These are phyloP conservation scores for Gyrodactylus bullatarudis DNA, from an alignment of 1,140 invertebrate genomes.

Conservation along the genomic window DNA sequence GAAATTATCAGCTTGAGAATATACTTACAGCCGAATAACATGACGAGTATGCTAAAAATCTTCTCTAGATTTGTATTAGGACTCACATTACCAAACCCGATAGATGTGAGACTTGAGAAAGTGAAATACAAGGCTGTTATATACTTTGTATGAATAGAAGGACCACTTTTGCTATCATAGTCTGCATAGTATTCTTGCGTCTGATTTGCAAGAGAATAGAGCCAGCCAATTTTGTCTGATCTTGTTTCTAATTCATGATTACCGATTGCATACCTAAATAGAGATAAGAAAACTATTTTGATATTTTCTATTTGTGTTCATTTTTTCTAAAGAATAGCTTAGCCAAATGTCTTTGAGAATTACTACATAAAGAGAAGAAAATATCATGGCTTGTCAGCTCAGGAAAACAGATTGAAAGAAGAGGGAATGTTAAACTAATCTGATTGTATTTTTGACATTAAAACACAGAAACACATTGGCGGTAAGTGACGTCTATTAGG, in stretches of 20 bases:
- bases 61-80: slow-evolving; percentile 96
- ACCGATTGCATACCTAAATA: slow-evolving; percentile 20
- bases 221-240: slow-evolving; percentile 15
- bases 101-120: slow-evolving; percentile 97
- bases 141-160: slow-evolving; percentile 25
- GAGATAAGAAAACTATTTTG: neutral
- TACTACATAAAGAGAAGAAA: no score
- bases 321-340: no score
- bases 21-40: slow-evolving; percentile 63
- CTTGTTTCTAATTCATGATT: slow-evolving; percentile 13
- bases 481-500: no score
- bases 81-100: slow-evolving; percentile 94
- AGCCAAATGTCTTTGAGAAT: no score
- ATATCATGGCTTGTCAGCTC: no score
- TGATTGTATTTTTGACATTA: no score
- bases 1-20: no score
- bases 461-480: no score
- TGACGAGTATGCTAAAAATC: slow-evolving; percentile 87
- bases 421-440: no score
- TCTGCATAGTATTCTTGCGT: slow-evolving; percentile 18
- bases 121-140: slow-evolving; percentile 92
- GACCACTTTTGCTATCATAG: slow-evolving; percentile 10
- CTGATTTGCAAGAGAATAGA: neutral
- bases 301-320: neutral
- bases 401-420: no score